Evolutionary conservation across 92 coral and sea anemone genomes (phyloP).

Genomic region (Muricea muricata): DNA sequence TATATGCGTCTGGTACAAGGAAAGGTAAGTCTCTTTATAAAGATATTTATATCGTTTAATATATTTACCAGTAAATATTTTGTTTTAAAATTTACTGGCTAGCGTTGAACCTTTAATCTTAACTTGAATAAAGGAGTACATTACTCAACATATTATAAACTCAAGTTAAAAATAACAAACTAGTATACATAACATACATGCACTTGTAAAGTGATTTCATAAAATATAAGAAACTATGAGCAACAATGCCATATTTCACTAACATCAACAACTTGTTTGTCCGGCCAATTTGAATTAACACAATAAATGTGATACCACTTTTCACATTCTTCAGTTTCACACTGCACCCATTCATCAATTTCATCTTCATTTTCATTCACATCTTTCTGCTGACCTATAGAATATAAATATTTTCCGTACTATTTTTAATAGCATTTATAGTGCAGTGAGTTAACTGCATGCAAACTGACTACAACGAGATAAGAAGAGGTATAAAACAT

Average conservation of each 20-base stretch:
- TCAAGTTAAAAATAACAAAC: too few species aligned
- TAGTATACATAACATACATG: too few species aligned
- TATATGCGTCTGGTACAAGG: too few species aligned
- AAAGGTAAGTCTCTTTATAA: too few species aligned
- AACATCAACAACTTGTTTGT: background rate
- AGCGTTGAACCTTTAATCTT: too few species aligned
- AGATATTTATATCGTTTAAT: too few species aligned
- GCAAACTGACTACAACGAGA: background rate
- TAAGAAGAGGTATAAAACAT: background rate
- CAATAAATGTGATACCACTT: slow-evolving; percentile 25
- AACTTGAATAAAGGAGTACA: too few species aligned
- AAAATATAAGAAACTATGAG: too few species aligned
- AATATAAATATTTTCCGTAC: background rate
- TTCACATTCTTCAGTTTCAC: slow-evolving; percentile 3
- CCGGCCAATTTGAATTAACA: background rate
- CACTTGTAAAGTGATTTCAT: too few species aligned
- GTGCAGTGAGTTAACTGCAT: background rate
- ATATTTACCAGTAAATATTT: too few species aligned
- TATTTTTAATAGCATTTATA: background rate
- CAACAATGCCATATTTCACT: slow-evolving; percentile 4
- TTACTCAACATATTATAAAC: too few species aligned
- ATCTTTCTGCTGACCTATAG: slow-evolving; percentile 13
- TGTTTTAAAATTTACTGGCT: too few species aligned
- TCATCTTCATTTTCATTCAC: background rate
- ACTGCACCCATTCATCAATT: slow-evolving; percentile 21